Evolutionary conservation across 2,113 vertebrate genomes (phyloP), one percentile per base, ranked within the genome.

Genomic region (Hepsetus odoe): DNA sequence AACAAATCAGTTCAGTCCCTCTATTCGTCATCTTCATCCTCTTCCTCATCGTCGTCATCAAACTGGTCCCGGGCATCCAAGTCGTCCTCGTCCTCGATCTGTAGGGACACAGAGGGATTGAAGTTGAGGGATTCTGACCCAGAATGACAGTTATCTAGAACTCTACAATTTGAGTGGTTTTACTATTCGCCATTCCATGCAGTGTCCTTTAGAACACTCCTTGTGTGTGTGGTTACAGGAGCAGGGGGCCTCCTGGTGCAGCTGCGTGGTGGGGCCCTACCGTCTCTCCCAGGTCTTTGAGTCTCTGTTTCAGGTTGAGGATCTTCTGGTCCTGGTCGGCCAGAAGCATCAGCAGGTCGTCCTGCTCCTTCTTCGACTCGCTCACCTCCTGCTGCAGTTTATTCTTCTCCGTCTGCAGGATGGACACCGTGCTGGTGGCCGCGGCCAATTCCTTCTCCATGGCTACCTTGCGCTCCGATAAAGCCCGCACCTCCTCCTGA

Each of bases 311-410:
- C 38, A 98, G 88, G 0, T 74, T 85, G 75, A 92, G 73, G 58
- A 99, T 96, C 82, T 98, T 98, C 92, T 97, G 97, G 88, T 99
- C 98, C 86, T 99, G 98, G 89, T 99, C 97, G 2, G 98, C 97
- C 67, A 99, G 88, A 76, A 99, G 94, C 89, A 99, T 95, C 72
- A 99, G 90, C 13, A 99, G 94, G 85, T 99, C 97, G 38, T 99
- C 98, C 81, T 99, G 98, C 62, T 99, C 98, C 83, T 97, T 99
- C 87, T 96, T 98, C 2, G 96, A 96, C 73, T 98, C 96, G 0
- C 91, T 88, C 16, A 99, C 89, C 33, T 98, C 96, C 32, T 91
- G 87, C 64, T 96, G 92, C 16, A 98, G 91, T 66, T 95, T 95
- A 1, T 81, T 85, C 28, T 95, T 97, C 86, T 99, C 96, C 0